These are phyloP conservation scores for Anolis sagrei DNA, from an alignment of 2,113 vertebrate species.

Conservation along the genomic window DNA sequence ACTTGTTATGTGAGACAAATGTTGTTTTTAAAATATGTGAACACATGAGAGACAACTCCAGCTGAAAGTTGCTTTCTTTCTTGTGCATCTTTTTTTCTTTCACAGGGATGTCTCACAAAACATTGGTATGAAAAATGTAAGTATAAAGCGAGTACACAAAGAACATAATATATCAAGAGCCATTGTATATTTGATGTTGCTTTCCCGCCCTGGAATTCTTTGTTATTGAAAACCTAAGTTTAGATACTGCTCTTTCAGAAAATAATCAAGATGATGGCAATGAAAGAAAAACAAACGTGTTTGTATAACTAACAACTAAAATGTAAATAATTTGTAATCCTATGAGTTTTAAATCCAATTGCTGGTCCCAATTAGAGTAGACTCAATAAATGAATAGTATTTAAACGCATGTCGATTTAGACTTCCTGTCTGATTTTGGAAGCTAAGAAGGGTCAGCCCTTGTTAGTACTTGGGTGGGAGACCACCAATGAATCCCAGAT, in stretches of 20 bases:
- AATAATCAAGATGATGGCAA: not conserved
- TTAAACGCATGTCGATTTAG: no score
- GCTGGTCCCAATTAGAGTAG: not conserved
- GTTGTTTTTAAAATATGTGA: not conserved
- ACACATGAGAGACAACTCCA: not conserved
- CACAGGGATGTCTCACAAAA: not conserved
- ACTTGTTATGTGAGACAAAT: not conserved
- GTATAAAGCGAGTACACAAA: not conserved
- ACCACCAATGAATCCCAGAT: no score
- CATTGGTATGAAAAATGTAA: not conserved
- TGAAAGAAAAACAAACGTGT: not conserved
- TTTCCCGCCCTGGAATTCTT: not conserved
- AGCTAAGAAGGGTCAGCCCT: no score
- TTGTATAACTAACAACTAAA: not conserved
- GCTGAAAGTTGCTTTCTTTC: not conserved
- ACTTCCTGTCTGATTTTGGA: no score
- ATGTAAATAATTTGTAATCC: not conserved
- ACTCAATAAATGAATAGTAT: not conserved
- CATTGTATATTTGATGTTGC: not conserved
- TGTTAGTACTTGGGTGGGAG: no score
- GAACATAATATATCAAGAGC: not conserved
- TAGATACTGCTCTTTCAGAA: not conserved
- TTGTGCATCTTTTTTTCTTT: not conserved
- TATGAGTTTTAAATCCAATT: not conserved
- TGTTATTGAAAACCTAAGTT: not conserved